phyloP scores from a whole-genome alignment of 2,888 invertebrate species.

The Blastobasis adustella region DNA sequence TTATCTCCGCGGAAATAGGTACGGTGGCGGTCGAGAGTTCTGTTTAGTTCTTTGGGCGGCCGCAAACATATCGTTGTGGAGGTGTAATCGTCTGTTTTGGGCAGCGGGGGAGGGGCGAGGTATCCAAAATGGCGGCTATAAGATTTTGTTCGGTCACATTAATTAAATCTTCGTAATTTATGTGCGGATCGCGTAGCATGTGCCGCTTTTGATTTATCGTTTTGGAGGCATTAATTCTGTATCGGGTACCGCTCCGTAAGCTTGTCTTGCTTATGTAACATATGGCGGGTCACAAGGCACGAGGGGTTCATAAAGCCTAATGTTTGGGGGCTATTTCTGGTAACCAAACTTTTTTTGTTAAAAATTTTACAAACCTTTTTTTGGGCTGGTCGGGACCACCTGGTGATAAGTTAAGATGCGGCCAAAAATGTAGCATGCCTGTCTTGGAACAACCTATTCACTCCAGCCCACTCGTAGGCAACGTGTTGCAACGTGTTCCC shows the following conservation, averaged over 20 bases:
- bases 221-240: slow-evolving; percentile 48
- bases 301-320: not conserved
- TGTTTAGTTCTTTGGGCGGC: not conserved
- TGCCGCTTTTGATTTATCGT: slow-evolving; percentile 62
- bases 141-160: slow-evolving; percentile 71
- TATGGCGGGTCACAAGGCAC: not conserved
- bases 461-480: too few species aligned
- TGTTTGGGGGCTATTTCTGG: not conserved
- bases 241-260: slow-evolving; percentile 28
- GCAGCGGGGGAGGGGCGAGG: slow-evolving; percentile 56
- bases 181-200: slow-evolving; percentile 52
- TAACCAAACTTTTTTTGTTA: too few species aligned
- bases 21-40: not conserved
- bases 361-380: too few species aligned
- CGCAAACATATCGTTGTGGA: slow-evolving; percentile 37
- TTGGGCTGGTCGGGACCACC: too few species aligned
- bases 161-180: slow-evolving; percentile 75
- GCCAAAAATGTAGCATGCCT: too few species aligned
- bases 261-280: not conserved
- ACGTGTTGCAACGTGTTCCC: too few species aligned
- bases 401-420: too few species aligned
- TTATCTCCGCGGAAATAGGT: slow-evolving; percentile 10
- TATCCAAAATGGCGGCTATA: slow-evolving; percentile 67
- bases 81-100: slow-evolving; percentile 67
- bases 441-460: too few species aligned